A percentile compares a stretch with the other conserved stretches of the same genome.
Conservation (phyloP, 2,113 vertebrate species). For the Onychorhynchus coronatus region DNA sequence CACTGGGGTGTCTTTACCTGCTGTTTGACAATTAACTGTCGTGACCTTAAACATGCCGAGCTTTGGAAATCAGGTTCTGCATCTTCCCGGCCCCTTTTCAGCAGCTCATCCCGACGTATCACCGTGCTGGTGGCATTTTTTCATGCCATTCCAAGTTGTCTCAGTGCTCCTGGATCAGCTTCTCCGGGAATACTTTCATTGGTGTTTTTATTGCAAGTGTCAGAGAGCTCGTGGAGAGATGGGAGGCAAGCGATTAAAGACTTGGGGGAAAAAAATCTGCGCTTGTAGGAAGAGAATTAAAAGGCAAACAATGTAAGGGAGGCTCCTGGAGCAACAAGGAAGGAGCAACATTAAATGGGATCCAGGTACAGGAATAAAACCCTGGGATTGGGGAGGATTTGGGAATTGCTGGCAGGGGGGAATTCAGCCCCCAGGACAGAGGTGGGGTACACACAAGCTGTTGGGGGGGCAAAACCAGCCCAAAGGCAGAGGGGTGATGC, state of each 20-base stretch:
- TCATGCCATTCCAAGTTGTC: not conserved
- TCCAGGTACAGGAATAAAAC: not conserved
- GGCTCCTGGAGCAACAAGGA: not conserved
- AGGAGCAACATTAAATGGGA: not conserved
- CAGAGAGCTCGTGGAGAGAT: not conserved
- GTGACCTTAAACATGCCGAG: not conserved
- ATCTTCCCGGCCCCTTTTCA: not conserved
- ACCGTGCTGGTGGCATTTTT: not conserved
- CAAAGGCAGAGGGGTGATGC: not conserved
- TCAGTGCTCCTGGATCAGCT: not conserved
- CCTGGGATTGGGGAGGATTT: not conserved
- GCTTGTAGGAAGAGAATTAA: not conserved
- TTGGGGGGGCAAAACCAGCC: rapidly evolving
- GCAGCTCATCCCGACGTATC: slow-evolving; percentile 3
- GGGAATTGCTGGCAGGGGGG: not conserved
- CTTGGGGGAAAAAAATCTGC: not conserved
- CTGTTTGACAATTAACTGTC: not conserved
- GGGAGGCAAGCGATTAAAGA: not conserved
- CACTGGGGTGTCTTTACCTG: not conserved
- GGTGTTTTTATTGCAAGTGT: not conserved
- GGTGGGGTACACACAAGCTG: not conserved
- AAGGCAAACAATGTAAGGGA: not conserved
- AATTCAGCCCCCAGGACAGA: not conserved
- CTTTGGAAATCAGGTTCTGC: not conserved
- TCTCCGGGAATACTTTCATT: not conserved